Evolutionary conservation across 1,140 invertebrate species (phyloP).

Genomic region (Zaprionus vittiger): DNA sequence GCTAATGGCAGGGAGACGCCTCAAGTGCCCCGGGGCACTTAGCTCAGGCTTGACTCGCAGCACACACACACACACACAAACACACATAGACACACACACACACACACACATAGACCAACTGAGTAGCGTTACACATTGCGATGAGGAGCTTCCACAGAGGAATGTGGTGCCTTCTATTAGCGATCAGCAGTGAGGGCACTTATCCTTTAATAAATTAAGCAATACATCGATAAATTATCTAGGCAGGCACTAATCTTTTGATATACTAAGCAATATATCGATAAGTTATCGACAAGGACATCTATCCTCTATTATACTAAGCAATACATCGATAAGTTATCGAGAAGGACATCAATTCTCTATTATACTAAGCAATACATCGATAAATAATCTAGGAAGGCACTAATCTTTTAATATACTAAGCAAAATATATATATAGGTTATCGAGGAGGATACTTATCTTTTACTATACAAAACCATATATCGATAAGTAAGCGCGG

Average conservation of each 20-base stretch:
- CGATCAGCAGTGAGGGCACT: background rate
- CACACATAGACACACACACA: background rate
- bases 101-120: background rate
- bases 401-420: background rate
- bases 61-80: background rate
- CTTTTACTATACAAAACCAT: background rate
- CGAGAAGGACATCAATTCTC: too few species aligned
- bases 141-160: background rate
- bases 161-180: background rate
- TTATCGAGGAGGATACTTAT: background rate
- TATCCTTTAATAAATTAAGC: too few species aligned
- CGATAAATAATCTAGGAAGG: background rate
- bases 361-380: background rate
- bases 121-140: background rate
- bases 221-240: too few species aligned
- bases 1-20: slow-evolving; percentile 53
- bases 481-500: background rate
- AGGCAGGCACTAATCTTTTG: too few species aligned
- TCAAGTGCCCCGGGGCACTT: slow-evolving; percentile 49
- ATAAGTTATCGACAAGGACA: too few species aligned
- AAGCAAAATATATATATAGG: background rate
- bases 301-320: too few species aligned
- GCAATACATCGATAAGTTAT: too few species aligned
- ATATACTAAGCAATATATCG: too few species aligned
- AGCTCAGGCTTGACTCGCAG: slow-evolving; percentile 35